phyloP scores from a whole-genome alignment of 2,797 vertebrate genomes.

The Brachyalestes nurse region DNA sequence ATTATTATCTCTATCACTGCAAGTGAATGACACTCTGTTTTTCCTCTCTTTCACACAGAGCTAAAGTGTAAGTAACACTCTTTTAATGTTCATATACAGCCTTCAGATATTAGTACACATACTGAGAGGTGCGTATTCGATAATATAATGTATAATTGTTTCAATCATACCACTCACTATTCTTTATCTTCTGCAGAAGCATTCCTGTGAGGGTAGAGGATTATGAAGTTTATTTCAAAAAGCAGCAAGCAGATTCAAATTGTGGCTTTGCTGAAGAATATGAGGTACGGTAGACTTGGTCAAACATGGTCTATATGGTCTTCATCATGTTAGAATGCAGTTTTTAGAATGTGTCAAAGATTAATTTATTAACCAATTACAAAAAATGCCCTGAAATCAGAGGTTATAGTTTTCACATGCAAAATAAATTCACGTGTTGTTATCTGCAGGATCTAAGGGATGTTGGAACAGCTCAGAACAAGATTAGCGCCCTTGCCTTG shows the following conservation, averaged over 20 bases:
- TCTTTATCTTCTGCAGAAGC: slow-evolving; percentile 73
- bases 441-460: slow-evolving; percentile 83
- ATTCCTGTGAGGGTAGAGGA: slow-evolving; percentile 85
- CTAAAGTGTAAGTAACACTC: slow-evolving; percentile 74
- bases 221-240: slow-evolving; percentile 89
- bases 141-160: not conserved
- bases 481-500: slow-evolving; percentile 76
- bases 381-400: not conserved
- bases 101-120: not conserved
- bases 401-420: not conserved
- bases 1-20: not conserved
- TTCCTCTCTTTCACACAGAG: slow-evolving; percentile 61
- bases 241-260: slow-evolving; percentile 91
- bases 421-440: not conserved
- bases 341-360: not conserved
- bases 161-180: not conserved
- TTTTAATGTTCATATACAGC: not conserved
- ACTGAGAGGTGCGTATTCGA: not conserved
- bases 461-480: slow-evolving; percentile 85
- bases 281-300: slow-evolving; percentile 77
- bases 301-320: too few species aligned
- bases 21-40: slow-evolving; percentile 11
- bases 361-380: not conserved
- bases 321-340: not conserved
- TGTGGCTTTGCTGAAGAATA: slow-evolving; percentile 96